Base-by-base conservation (phyloP, 2,797 vertebrate species). In the Cuniculus paca region DNA sequence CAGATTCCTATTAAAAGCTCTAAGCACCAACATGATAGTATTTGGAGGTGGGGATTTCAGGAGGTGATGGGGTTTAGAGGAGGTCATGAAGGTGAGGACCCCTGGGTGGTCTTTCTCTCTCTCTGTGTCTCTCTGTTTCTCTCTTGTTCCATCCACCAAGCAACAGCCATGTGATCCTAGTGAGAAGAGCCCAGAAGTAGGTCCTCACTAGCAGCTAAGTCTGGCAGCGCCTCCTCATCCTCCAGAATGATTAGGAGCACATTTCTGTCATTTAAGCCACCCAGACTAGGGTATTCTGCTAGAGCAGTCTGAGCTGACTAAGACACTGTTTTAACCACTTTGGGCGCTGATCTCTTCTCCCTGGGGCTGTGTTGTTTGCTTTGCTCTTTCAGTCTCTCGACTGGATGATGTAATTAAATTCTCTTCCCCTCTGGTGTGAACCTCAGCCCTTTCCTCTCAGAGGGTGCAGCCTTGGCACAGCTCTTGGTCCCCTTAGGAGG, bases 61-160 rank as follows among this genome's bases (percentile, higher is more conserved):
- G 22, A 45, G 11, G 70, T 74, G 70, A 45, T 26, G 14, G 28
- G 70, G 39, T 13, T 28, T 28, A 74, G 39, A 74, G 42, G 14
- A 42, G 11, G 39, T 74, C 39, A 6, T 5, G 36, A 45, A 42
- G 39, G 24, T 12, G 39, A 36, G 54, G 24, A 54, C 52, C 10
- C 28, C 50, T 2, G 19, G n/a, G 56, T 72, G 65, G 36, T 6
- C 0, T 4, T 17, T 42, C 31, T 17, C 6, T 34, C 12, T 26
- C 6, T 6, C 45, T 2, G n/a, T 10, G 0, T 26, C 6, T 6
- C 45, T 2, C 50, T 10, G 0, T 11, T 26, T 42, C 39, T 31
- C 19, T 14, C 13, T 26, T 22, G 3, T 20, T 36, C 72, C 5
- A 3, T 4, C 26, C 1, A 2, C 24, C 13, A 28, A 6, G 54